phyloP scores from a whole-genome alignment of 1,140 invertebrate genomes.

The Penaeus vannamei region DNA sequence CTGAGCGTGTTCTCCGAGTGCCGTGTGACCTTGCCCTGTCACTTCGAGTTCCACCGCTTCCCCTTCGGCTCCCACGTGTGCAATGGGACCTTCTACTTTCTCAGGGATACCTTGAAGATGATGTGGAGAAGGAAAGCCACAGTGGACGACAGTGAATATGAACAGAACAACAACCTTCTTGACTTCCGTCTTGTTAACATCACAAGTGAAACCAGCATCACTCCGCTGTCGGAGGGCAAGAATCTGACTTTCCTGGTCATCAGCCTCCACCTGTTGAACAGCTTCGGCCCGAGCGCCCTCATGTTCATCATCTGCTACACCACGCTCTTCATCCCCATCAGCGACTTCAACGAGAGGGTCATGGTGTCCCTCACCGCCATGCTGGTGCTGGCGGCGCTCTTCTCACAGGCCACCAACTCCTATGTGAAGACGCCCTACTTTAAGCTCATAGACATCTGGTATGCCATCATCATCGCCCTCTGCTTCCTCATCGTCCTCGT shows the following conservation, averaged over 20 bases:
- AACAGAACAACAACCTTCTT: neutral
- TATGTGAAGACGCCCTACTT: constrained; percentile 3
- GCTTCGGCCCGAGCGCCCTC: neutral
- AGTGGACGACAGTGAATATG: neutral
- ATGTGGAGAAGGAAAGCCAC: neutral
- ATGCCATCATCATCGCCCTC: neutral
- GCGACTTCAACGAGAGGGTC: constrained; percentile 17
- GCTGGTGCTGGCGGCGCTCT: constrained; percentile 12
- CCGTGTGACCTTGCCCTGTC: neutral
- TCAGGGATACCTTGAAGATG: neutral
- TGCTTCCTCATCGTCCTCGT: neutral
- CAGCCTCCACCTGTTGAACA: constrained; percentile 7
- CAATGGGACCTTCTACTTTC: neutral
- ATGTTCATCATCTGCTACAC: neutral
- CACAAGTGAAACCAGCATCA: neutral
- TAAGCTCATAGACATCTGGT: constrained; percentile 19
- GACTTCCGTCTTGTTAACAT: neutral
- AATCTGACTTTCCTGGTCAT: neutral
- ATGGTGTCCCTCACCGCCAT: neutral
- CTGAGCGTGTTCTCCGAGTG: too few species aligned
- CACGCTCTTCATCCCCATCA: constrained; percentile 1
- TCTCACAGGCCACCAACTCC: neutral
- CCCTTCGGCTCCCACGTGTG: constrained; percentile 18
- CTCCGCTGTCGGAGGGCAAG: neutral
- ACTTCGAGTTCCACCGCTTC: neutral